Base-by-base conservation (phyloP, 2,797 vertebrate species). In the Chaenodraco wilsoni region DNA sequence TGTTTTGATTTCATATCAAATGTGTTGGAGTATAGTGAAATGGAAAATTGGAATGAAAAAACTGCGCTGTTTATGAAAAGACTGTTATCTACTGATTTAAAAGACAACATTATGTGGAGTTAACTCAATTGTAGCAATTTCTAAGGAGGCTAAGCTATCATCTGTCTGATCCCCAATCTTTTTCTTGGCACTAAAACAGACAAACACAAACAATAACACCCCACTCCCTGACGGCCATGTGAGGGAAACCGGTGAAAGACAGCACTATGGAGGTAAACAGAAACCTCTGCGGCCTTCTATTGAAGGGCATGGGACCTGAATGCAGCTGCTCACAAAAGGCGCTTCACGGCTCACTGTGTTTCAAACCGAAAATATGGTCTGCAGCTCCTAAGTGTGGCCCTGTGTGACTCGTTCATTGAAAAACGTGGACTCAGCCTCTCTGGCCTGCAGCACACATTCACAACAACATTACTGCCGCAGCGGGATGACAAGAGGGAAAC, bases 371-470 rank as follows among this genome's bases (percentile, higher is more conserved):
- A 49, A 88, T 86, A 87, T 85, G 74, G 84, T 81, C 77, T 55
- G 67, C 84, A 69, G 82, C 80, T 87, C 76, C 85, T 77, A 62
- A 72, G 76, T 81, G 79, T 85, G 87, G 83, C 81, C 79, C 74
- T 88, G 78, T 82, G 46, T 86, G 76, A 90, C 60, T 79, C 60
- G 60, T 55, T 71, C 72, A 78, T 79, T 85, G 69, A 90, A 92
- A 92, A 92, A 70, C 86, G 86, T 90, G 71, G 82, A 88, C 86
- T 92, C 93, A 93, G 89, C 91, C 85, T 82, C 74, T 81, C 58
- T 85, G 82, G 80, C 72, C 81, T 50, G 76, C 64, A 72, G 87
- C 72, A 49, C 73, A 71, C 71, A 82, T 83, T 84, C 81, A 82
- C 77, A 84, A 78, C 74, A 85, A 84, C 81, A 79, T 67, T 1